Conservation (phyloP, 1,140 invertebrate species). For the Hycleus cichorii region DNA sequence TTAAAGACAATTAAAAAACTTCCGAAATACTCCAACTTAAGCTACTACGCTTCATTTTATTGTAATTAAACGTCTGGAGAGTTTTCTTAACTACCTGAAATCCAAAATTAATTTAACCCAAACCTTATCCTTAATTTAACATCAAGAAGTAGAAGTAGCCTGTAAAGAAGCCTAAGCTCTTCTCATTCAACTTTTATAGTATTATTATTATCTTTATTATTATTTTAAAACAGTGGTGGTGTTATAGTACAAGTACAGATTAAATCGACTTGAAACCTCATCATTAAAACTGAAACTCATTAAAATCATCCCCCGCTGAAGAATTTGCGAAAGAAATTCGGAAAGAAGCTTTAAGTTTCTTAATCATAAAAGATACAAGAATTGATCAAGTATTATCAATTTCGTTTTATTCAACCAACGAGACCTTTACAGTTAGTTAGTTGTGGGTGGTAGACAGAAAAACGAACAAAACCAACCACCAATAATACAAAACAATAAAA, state of each 20-base stretch:
- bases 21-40: constrained; percentile 1
- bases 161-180: constrained; percentile 15
- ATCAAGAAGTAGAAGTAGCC: constrained; percentile 1
- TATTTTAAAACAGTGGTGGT: too few species aligned
- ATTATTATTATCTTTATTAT: too few species aligned
- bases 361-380: too few species aligned
- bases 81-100: constrained; percentile 28
- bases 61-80: constrained; percentile 26
- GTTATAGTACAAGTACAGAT: constrained; percentile 3
- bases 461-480: too few species aligned
- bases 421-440: too few species aligned
- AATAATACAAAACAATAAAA: not conserved
- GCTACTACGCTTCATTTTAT: constrained; percentile 20
- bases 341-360: too few species aligned
- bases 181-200: too few species aligned
- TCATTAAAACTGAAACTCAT: constrained; percentile 19
- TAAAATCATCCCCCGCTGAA: constrained; percentile 5
- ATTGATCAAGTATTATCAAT: too few species aligned
- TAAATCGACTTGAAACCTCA: constrained; percentile 25
- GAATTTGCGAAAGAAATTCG: not conserved
- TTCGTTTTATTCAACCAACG: too few species aligned
- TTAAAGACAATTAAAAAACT: constrained; percentile 16
- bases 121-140: constrained; percentile 25
- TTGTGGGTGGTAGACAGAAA: too few species aligned
- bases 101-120: constrained; percentile 26